Percentiles rank a stretch among this genome's conserved stretches.
Evolutionary conservation across 2,888 invertebrate species (phyloP).

Genomic region (Amaurobius ferox): DNA sequence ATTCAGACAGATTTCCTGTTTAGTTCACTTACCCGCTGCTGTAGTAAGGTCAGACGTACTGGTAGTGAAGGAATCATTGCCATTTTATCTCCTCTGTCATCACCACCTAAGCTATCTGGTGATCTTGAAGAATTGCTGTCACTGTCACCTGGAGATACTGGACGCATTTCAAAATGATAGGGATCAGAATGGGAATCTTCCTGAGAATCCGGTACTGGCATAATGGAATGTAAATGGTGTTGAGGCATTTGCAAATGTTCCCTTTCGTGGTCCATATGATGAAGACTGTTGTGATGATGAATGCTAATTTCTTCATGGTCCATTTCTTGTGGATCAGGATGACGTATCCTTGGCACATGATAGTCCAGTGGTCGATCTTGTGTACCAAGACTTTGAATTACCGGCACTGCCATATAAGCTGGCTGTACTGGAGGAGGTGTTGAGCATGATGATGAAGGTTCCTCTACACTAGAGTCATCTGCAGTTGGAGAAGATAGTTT

Average conservation of each 20-base stretch:
- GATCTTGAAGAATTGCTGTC: slow-evolving; percentile 59
- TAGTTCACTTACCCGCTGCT: slow-evolving; percentile 58
- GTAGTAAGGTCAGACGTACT: slow-evolving; percentile 53
- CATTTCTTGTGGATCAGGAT: not conserved
- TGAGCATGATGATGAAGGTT: slow-evolving; percentile 46
- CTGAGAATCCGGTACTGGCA: slow-evolving; percentile 39
- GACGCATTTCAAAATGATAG: slow-evolving; percentile 45
- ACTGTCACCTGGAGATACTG: slow-evolving; percentile 35
- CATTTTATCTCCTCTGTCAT: slow-evolving; percentile 57
- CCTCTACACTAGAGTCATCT: slow-evolving; percentile 37
- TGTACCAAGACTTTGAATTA: slow-evolving; percentile 41
- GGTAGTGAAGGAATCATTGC: slow-evolving; percentile 50
- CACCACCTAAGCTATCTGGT: slow-evolving; percentile 31
- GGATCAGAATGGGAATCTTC: slow-evolving; percentile 47
- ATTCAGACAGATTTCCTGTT: not conserved
- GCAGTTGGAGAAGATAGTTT: not conserved
- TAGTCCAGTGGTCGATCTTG: slow-evolving; percentile 56
- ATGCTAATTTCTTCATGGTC: not conserved
- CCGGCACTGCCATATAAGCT: slow-evolving; percentile 61
- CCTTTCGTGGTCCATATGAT: slow-evolving; percentile 23
- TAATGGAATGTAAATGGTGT: slow-evolving; percentile 1
- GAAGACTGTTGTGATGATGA: not conserved
- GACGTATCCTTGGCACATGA: slow-evolving; percentile 39
- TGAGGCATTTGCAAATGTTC: not conserved
- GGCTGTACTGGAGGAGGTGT: slow-evolving; percentile 48